Evolutionary conservation across 2,113 vertebrate genomes (phyloP).

Genomic region (Protobothrops mucrosquamatus): DNA sequence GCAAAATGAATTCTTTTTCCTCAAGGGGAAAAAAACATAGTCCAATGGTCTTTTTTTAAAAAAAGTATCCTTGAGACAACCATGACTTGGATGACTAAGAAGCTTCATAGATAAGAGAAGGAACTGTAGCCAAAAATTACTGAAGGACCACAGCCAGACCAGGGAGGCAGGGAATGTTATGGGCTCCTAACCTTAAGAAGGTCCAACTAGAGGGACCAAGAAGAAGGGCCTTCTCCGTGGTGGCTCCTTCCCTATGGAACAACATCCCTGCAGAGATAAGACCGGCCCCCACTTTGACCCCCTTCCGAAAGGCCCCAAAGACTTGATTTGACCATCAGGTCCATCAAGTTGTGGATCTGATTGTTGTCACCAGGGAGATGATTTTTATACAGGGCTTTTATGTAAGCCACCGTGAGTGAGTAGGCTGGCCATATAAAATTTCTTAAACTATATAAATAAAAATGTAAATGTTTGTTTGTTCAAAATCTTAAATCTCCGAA

Average conservation of each 20-base stretch:
- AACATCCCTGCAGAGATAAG: background rate
- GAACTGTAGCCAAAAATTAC: background rate
- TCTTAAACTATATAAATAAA: background rate
- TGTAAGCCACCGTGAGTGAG: background rate
- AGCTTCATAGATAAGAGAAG: too few species aligned
- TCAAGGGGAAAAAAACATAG: too few species aligned
- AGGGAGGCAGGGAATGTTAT: too few species aligned
- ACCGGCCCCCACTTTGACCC: background rate
- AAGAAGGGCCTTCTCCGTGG: background rate
- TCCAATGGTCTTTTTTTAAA: too few species aligned
- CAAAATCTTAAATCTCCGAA: too few species aligned
- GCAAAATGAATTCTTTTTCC: background rate
- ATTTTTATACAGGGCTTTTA: background rate
- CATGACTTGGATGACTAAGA: too few species aligned
- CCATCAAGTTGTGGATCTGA: background rate
- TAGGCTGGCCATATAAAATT: background rate
- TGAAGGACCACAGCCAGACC: background rate
- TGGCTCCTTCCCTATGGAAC: background rate
- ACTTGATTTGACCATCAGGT: background rate
- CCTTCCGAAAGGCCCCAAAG: background rate
- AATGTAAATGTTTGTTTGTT: too few species aligned
- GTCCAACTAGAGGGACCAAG: background rate
- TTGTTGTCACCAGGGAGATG: background rate
- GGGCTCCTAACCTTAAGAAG: too few species aligned
- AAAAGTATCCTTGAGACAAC: too few species aligned